Evolutionary conservation across 2,797 vertebrate genomes (phyloP).

Genomic region (Anolis apletophallus): DNA sequence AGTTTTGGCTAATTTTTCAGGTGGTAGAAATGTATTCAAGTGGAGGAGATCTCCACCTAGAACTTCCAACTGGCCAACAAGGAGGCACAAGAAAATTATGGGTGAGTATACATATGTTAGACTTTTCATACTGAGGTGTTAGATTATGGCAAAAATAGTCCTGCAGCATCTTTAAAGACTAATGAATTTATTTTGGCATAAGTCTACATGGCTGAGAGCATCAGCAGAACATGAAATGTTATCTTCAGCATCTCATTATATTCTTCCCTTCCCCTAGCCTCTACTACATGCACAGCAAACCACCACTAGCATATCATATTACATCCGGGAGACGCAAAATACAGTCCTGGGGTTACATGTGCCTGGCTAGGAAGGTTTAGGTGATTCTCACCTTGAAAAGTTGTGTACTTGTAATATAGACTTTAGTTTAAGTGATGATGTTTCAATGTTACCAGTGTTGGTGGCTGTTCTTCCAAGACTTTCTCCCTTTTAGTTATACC

Average conservation of each 20-base stretch:
- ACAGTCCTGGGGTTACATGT: too few relatives aligned
- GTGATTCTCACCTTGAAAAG: too few relatives aligned
- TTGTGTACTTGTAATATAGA: too few relatives aligned
- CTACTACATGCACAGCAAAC: too few relatives aligned
- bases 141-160: background rate
- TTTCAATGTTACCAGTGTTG: background rate
- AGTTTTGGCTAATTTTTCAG: constrained; percentile 69
- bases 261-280: too few relatives aligned
- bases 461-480: background rate
- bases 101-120: constrained; percentile 79
- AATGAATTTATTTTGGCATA: background rate
- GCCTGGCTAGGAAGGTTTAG: too few relatives aligned
- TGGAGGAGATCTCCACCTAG: constrained; percentile 96
- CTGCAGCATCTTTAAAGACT: background rate
- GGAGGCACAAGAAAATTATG: constrained; percentile 93
- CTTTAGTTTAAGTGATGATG: background rate
- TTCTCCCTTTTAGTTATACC: background rate
- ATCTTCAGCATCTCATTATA: background rate
- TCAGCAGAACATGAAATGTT: background rate
- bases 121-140: background rate
- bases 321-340: background rate
- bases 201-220: background rate
- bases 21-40: constrained; percentile 99
- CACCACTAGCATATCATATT: background rate
- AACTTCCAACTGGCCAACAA: constrained; percentile 97